Evolutionary conservation across 2,113 vertebrate genomes (phyloP), one percentile per base, ranked within the genome.

Genomic region (Tyto alba): DNA sequence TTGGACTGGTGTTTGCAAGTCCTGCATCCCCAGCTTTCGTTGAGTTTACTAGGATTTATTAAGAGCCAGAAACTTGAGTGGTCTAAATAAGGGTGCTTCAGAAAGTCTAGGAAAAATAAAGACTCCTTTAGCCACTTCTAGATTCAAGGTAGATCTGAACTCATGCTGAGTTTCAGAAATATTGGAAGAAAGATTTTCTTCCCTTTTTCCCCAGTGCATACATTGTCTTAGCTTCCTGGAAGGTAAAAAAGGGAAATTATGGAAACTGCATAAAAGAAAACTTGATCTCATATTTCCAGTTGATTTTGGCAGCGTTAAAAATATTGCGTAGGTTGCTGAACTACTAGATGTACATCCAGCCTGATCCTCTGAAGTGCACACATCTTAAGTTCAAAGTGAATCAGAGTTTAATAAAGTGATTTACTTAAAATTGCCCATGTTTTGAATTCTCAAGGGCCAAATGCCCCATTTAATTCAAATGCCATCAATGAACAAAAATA

Each of bases 371-470:
- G 88, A 94, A 91, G 75, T 68, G 50, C 43, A 78, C 36, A 41
- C 26, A 19, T 80, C 38, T 86, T 50, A 82, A 89, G 50, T 84
- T 80, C 67, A 67, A 96, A 95, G 36, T 84, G 52, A 95, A 62
- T 59, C 52, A 87, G 30, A 92, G 50, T 88, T 88, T 92, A 96
- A 93, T 60, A 84, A 91, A 88, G 50, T 47, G 50, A 85, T 96
- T 95, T 93, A 62, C 59, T 88, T 89, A 89, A 93, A 93, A 73
- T 86, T 88, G 56, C 16, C 60, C 62, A 22, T 47, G 75, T 89
- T 95, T 90, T 86, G 69, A 93, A 93, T 73, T 95, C 89, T 92
- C 89, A 92, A 67, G 71, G 57, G 84, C 48, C 82, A 92, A 95
- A 56, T 0, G 0, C 9, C 56, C 23, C 14, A 41, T 59, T 85